Conservation (phyloP, 64 coral and sea anemone genomes). For the Acropora tenuis region DNA sequence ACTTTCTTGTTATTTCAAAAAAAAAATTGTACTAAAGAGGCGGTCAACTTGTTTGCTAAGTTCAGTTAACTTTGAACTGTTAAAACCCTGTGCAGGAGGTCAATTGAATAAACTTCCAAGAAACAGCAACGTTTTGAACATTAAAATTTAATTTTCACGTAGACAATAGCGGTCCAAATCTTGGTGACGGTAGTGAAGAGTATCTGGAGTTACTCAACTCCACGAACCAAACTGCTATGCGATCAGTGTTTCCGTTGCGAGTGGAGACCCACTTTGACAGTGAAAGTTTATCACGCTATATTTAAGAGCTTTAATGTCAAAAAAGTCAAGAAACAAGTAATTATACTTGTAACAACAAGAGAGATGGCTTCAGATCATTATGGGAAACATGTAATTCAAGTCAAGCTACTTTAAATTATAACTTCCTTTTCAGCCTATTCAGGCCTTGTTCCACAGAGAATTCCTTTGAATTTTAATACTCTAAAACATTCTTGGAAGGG, state of each 20-base stretch:
- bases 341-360: conserved; percentile 59
- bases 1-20: no score
- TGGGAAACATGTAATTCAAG: conserved; percentile 56
- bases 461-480: no score
- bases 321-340: conserved; percentile 32
- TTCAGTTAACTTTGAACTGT: no score
- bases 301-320: conserved; percentile 67
- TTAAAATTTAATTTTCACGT: no score
- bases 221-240: conserved; percentile 53
- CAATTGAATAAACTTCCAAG: no score
- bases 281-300: conserved; percentile 69
- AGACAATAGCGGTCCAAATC: conserved; percentile 67
- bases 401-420: conserved; percentile 45
- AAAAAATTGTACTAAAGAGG: no score
- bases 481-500: no score
- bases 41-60: no score
- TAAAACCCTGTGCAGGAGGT: no score
- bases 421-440: no score
- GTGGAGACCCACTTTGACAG: conserved; percentile 80
- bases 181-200: conserved; percentile 52
- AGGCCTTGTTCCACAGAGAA: no score
- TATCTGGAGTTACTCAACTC: conserved; percentile 11
- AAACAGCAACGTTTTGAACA: no score
- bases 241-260: conserved; percentile 51
- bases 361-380: conserved; percentile 85